Conservation (phyloP, 2,797 vertebrate species). For the Dallia pectoralis region DNA sequence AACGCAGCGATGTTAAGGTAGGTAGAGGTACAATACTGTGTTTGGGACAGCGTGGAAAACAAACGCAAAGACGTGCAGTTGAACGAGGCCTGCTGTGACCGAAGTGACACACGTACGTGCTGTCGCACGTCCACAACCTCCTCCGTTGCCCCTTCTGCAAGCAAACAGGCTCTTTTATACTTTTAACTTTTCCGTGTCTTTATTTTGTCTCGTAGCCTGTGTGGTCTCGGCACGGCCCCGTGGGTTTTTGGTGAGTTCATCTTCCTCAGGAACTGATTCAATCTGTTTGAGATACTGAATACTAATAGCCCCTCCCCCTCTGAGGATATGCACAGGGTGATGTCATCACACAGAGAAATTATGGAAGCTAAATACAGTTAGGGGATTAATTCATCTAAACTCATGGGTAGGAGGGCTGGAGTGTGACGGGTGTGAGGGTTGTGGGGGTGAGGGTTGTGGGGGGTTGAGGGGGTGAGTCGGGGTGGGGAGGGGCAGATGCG, state of each 20-base stretch:
- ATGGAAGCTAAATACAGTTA: conserved; percentile 37
- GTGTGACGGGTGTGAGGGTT: no score
- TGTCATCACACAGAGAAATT: conserved; percentile 17
- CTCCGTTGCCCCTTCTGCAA: not conserved
- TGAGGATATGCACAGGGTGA: conserved; percentile 1
- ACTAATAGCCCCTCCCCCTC: conserved; percentile 9
- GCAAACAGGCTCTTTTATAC: not conserved
- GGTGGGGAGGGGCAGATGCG: not conserved
- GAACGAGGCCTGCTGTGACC: not conserved
- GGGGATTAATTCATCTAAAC: conserved; percentile 33
- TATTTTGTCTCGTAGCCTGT: not conserved
- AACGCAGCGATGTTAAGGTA: conserved; percentile 49
- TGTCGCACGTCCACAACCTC: not conserved
- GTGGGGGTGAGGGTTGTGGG: conserved; percentile 31
- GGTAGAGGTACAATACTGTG: conserved; percentile 28
- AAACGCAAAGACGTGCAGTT: not conserved
- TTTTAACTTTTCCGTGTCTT: not conserved
- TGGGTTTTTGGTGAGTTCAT: conserved; percentile 18
- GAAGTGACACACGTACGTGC: conserved; percentile 18
- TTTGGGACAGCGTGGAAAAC: conserved; percentile 22
- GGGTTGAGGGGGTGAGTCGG: conserved; percentile 25
- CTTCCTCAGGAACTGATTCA: conserved; percentile 34
- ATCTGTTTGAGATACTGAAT: conserved; percentile 18
- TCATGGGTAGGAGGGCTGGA: conserved; percentile 15
- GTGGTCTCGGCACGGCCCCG: not conserved